Base-by-base conservation (phyloP, 2,888 invertebrate genomes). In the Chorisops tibialis region DNA sequence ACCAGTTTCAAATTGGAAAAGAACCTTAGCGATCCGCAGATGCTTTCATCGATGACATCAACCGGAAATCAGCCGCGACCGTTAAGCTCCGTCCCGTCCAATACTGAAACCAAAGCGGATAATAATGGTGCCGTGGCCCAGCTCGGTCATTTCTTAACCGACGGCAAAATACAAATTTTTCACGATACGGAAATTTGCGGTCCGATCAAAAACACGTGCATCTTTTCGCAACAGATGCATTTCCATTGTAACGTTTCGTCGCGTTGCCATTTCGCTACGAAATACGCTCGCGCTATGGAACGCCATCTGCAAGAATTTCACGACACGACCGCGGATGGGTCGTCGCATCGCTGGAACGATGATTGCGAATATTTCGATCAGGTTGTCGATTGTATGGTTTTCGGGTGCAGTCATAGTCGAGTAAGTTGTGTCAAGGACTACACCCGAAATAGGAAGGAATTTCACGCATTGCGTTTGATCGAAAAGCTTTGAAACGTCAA, bases 1-100 rank as follows among this genome's bases (percentile, higher is more conserved):
- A 93, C 94, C 16, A 93, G 93, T 69, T 95, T 95, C 76, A 95
- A 95, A 75, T 81, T 95, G 65, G 93, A 94, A 16, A 93, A 93
- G 79, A 79, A 79, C 69, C 16, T 30, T 3, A 52, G 49, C 41
- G 62, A 65, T 75, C 75, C 5, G 74, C 74, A 3, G 75, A 78
- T 2, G 74, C 77, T 60, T 78, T 78, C 62, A 6, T 22, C 48
- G 18, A 30, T 38, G 19, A 12, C 39, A 16, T 12, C 45, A 21
- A 43, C 6, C 24, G 7, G 41, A 4, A 50, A 50, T 18, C 50
- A 50, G n/a, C 51, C 5, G 16, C 18, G n/a, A n/a, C 21, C 11
- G n/a, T 19, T 21, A 16, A 39, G n/a, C 12, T n/a, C 22, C 6
- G 1, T n/a, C 11, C 6, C 14, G 35, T 50, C 50, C 1, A 35